phyloP scores from a whole-genome alignment of 1,140 invertebrate species.

The Macrosteles quadrilineatus region DNA sequence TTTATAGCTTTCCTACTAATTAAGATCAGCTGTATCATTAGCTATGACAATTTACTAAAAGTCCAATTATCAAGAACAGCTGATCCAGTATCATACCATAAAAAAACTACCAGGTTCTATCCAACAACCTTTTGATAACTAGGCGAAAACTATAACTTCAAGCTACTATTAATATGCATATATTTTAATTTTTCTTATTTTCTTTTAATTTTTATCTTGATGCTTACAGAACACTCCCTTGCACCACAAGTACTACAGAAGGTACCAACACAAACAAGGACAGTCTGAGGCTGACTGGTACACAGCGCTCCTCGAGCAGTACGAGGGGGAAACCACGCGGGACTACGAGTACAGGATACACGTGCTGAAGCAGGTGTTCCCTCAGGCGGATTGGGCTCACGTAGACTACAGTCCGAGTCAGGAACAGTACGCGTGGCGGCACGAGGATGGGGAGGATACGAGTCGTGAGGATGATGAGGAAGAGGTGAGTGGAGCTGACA shows the following conservation, averaged over 20 bases:
- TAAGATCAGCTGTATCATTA: too few relatives aligned
- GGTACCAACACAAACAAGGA: not conserved
- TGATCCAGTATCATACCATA: too few relatives aligned
- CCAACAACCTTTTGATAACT: too few relatives aligned
- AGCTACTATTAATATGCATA: too few relatives aligned
- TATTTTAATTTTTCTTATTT: too few relatives aligned
- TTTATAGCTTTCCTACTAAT: too few relatives aligned
- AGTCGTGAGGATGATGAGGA: not conserved
- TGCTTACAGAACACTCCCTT: not conserved
- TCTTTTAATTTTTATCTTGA: too few relatives aligned
- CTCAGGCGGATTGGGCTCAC: not conserved
- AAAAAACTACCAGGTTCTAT: too few relatives aligned
- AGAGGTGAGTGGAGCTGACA: not conserved
- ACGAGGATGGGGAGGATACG: not conserved
- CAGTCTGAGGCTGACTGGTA: not conserved
- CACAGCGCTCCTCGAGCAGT: not conserved
- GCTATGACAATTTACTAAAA: too few relatives aligned
- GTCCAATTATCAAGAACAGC: too few relatives aligned
- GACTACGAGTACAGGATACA: not conserved
- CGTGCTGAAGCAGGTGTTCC: not conserved
- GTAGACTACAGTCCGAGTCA: not conserved
- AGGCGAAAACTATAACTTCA: too few relatives aligned
- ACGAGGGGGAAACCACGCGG: not conserved
- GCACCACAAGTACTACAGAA: not conserved
- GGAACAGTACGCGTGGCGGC: not conserved